Evolutionary conservation across 2,113 vertebrate genomes (phyloP).

Genomic region (Atractosteus spatula): DNA sequence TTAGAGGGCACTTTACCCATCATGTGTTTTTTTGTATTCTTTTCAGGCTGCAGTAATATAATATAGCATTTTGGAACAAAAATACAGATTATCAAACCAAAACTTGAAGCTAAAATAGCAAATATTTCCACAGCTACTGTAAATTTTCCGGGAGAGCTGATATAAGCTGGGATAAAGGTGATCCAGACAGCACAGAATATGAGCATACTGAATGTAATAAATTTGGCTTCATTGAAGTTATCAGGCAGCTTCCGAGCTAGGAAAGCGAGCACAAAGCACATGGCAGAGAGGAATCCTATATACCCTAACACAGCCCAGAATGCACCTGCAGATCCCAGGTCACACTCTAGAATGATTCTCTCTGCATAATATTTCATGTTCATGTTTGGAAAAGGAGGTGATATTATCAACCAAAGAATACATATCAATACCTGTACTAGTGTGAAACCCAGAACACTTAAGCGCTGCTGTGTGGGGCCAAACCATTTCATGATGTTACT

Average conservation of each 20-base stretch:
- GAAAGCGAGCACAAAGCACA: conserved; percentile 4
- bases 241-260: neutral
- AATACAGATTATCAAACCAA: neutral
- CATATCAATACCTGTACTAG: conserved; percentile 1
- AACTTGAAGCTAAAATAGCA: conserved; percentile 6
- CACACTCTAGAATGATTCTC: conserved; percentile 1
- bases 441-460: conserved; percentile 1
- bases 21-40: conserved; percentile 10
- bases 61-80: conserved; percentile 7
- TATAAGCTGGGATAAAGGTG: conserved; percentile 8
- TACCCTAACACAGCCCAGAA: conserved; percentile 10
- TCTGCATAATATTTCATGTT: neutral
- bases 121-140: conserved; percentile 9
- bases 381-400: conserved; percentile 2
- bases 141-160: conserved; percentile 2
- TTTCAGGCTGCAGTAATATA: conserved; percentile 3
- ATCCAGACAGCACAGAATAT: conserved; percentile 11
- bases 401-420: neutral
- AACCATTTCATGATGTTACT: conserved; percentile 3
- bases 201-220: conserved; percentile 4
- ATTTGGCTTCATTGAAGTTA: conserved; percentile 9
- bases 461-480: neutral
- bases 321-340: conserved; percentile 1
- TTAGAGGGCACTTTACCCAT: neutral
- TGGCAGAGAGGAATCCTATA: neutral